Evolutionary conservation across 2,797 vertebrate genomes (phyloP), one percentile per base, ranked within the genome.

Genomic region (Lithobates pipiens): DNA sequence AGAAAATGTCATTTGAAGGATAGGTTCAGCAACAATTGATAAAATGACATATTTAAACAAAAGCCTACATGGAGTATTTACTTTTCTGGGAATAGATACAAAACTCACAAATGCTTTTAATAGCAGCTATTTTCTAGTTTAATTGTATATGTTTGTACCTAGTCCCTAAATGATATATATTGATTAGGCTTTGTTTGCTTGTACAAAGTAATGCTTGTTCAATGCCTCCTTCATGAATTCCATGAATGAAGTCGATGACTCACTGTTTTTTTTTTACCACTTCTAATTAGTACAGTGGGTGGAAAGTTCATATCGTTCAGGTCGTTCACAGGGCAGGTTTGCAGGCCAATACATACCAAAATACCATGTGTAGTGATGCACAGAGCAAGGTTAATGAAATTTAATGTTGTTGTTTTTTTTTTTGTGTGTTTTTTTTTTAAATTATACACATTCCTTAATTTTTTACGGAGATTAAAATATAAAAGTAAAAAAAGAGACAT

Each of bases 301-400:
- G 50, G 69, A 42, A 69, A 73, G 32, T 50, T 81, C 34, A 72
- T 36, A 36, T 36, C 0, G 29, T 39, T 57, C 15, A 71, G 68
- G 78, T 80, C 68, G 69, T 34, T 72, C 18, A 72, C 32, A 61
- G 69, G 50, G 57, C 69, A 39, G 79, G 36, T 57, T 81, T 81
- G 25, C 11, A 61, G 18, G 50, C 57, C 79, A 36, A 21, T 72
- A 80, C 25, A 46, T 74, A 46, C 23, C 46, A 57, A 80, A 72
- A 80, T 57, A 29, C 69, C 69, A 61, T 27, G 50, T 23, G 27
- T 10, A 73, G 23, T 18, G 46, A 72, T 29, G 29, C 79, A 61
- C 18, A 46, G 13, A 72, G 63, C 63, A 68, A n/a, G 29, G 27
- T 44, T 68, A 79, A 68, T 32, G 36, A 10, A 10, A 80, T 25